phyloP scores from a whole-genome alignment of 2,888 invertebrate genomes.

The Pollenia griseotomentosa region DNA sequence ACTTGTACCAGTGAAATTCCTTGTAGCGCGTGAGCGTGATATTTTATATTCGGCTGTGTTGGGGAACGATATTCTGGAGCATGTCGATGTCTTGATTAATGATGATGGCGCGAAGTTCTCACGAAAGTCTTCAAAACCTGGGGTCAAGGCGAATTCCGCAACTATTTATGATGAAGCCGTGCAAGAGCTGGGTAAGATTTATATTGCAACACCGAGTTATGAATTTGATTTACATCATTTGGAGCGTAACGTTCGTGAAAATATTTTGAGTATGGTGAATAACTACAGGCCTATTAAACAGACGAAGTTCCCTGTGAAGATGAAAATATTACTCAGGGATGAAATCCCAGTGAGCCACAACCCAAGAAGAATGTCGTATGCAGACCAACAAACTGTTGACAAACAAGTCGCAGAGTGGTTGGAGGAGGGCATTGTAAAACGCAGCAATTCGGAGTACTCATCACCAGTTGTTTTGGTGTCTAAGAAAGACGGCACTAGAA shows the following conservation, averaged over 20 bases:
- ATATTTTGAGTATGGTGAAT: neutral
- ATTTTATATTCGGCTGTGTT: slow-evolving; percentile 51
- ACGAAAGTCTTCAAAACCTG: neutral
- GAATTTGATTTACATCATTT: too few relatives aligned
- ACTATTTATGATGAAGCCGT: neutral
- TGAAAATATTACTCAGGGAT: slow-evolving; percentile 40
- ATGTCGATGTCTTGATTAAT: slow-evolving; percentile 33
- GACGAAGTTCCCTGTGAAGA: neutral
- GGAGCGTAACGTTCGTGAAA: too few relatives aligned
- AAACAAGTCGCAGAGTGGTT: slow-evolving; percentile 76
- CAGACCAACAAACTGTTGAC: slow-evolving; percentile 73
- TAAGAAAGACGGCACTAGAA: slow-evolving; percentile 67
- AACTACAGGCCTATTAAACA: slow-evolving; percentile 6
- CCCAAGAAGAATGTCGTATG: slow-evolving; percentile 56
- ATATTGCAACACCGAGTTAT: too few relatives aligned
- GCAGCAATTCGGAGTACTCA: slow-evolving; percentile 78
- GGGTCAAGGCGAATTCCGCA: neutral
- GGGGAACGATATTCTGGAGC: slow-evolving; percentile 33
- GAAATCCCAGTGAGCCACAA: slow-evolving; percentile 59
- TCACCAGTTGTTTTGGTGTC: slow-evolving; percentile 71
- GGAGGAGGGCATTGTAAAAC: slow-evolving; percentile 77
- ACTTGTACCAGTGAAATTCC: slow-evolving; percentile 13
- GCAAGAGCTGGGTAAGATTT: too few relatives aligned
- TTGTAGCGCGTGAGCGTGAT: slow-evolving; percentile 34
- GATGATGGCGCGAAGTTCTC: slow-evolving; percentile 22